Base-by-base conservation (phyloP, 2,113 vertebrate species). In the Gopherus flavomarginatus region DNA sequence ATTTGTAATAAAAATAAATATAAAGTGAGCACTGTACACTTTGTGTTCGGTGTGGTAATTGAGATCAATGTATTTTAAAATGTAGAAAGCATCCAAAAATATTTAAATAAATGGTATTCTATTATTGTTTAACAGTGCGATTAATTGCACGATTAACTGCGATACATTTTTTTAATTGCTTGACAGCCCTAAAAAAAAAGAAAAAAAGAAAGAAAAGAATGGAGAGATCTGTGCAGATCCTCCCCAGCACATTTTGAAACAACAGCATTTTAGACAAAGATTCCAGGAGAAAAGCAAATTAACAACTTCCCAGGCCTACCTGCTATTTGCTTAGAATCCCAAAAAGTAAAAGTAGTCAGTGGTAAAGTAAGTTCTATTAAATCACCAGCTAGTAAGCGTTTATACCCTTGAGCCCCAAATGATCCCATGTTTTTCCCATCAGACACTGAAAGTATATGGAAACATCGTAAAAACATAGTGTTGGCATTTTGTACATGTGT, bases 321-420 rank as follows among this genome's bases (percentile, higher is more conserved):
- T 11, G 69, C 21, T 38, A 38, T 75, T 75, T 75, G 38, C n/a
- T 42, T 75, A 21, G 22, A 75, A 75, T 75, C 5, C 11, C n/a
- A 11, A 22, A n/a, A 22, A 38, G 21, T 75, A 75, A 8, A 75
- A 8, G 11, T 29, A 59, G 31, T 65, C 59, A 65, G 59, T 26
- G 16, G 38, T 13, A 44, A 56, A 56, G 4, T 2, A 3, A 1
- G 21, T 84, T 53, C 83, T 65, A 0, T 6, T 65, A 35, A 78
- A 16, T 75, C 72, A 50, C 42, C 69, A 69, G 7, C 24, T 24
- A 35, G 11, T 16, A 42, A 0, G 0, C 59, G 77, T 72, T 89
- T 53, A 21, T 24, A 29, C 44, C 82, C 0, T 0, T 1, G 1
- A 11, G 17, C 21, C 88, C 38, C 77, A 22, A 2, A 0, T 1